These are phyloP conservation scores for Thomomys bottae DNA, from an alignment of 2,113 vertebrate species.

Conservation along the genomic window DNA sequence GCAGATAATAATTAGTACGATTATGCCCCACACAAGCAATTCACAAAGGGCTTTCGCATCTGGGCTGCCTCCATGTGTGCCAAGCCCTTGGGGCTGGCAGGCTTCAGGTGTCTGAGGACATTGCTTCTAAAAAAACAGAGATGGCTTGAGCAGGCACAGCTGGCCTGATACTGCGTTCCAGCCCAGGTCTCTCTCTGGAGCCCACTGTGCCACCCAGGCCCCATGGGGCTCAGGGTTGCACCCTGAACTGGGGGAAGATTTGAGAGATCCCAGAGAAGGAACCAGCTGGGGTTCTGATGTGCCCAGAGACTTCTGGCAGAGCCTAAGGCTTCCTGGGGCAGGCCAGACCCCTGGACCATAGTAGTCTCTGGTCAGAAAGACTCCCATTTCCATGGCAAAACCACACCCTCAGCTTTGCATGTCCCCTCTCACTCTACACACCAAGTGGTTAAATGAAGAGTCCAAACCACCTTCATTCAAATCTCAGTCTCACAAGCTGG, in stretches of 20 bases:
- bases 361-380: neutral
- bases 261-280: neutral
- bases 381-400: neutral
- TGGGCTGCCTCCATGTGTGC: neutral
- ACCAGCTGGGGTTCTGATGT: neutral
- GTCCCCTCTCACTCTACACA: neutral
- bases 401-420: neutral
- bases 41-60: slow-evolving; percentile 54
- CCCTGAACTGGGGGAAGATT: neutral
- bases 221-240: neutral
- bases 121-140: neutral
- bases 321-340: neutral
- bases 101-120: neutral
- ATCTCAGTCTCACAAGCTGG: slow-evolving; percentile 9
- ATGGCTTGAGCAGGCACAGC: neutral
- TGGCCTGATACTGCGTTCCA: neutral
- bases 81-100: neutral
- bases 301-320: neutral
- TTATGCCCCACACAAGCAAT: slow-evolving; percentile 1
- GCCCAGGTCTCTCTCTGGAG: neutral
- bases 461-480: neutral
- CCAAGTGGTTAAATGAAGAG: neutral
- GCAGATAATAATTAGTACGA: slow-evolving; percentile 63
- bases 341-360: neutral
- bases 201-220: fast-evolving